Percentiles rank a stretch among this genome's conserved stretches.
Evolutionary conservation across 1,140 invertebrate species (phyloP).

Genomic region (Drosophila sechellia): DNA sequence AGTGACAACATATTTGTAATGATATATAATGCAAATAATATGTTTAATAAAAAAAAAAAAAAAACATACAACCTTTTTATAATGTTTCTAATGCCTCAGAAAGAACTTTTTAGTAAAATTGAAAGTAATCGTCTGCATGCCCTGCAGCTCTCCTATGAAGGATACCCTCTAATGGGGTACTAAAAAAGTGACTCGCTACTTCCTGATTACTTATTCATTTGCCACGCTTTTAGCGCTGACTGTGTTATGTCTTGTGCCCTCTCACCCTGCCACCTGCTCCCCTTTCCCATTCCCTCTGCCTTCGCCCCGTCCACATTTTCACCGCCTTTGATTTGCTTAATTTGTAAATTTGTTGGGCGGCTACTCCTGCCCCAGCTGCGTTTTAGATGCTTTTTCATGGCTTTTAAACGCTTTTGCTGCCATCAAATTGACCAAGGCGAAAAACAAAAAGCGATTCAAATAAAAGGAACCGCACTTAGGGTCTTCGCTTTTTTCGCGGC

Average conservation of each 20-base stretch:
- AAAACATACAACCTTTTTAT: too few relatives aligned
- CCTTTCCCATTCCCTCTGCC: too few relatives aligned
- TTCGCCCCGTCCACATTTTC: background rate
- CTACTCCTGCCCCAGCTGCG: conserved; percentile 6
- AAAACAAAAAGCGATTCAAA: conserved; percentile 8
- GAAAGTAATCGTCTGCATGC: background rate
- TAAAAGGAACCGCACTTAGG: conserved; percentile 26
- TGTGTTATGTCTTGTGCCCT: conserved; percentile 32
- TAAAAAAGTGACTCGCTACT: conserved; percentile 53
- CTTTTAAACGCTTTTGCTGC: conserved; percentile 74
- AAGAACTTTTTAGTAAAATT: background rate
- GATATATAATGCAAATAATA: too few relatives aligned
- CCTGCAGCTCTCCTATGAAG: background rate
- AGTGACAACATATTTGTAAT: too few relatives aligned
- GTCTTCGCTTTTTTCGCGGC: background rate
- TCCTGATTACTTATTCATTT: conserved; percentile 76
- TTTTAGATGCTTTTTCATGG: conserved; percentile 63
- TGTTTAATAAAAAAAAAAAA: too few relatives aligned
- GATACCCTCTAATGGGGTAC: conserved; percentile 23
- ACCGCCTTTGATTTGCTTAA: conserved; percentile 76
- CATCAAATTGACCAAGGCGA: conserved; percentile 72
- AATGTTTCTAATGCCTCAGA: too few relatives aligned
- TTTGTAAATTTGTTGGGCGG: conserved; percentile 68
- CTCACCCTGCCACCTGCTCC: conserved; percentile 17
- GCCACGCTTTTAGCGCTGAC: conserved; percentile 75